These are phyloP conservation scores for Drosophila maculinotata DNA, from an alignment of 2,888 invertebrate species.

Conservation along the genomic window DNA sequence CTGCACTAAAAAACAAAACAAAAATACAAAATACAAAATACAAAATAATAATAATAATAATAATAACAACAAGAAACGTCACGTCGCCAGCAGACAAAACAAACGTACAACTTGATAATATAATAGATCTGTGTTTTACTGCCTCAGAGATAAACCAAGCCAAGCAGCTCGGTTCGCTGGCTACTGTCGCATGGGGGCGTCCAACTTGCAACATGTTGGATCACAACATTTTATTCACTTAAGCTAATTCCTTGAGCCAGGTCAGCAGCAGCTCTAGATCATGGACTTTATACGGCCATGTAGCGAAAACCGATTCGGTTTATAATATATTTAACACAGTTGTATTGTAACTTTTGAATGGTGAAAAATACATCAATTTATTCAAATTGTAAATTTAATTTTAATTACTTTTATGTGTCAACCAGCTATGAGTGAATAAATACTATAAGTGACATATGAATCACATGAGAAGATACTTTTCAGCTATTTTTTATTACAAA, in stretches of 20 bases:
- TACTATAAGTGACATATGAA: too few species aligned
- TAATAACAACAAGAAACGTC: conserved; percentile 32
- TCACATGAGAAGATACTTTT: too few species aligned
- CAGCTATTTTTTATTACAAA: too few species aligned
- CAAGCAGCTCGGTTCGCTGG: conserved; percentile 6
- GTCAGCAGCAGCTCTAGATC: conserved; percentile 39
- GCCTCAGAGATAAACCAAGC: conserved; percentile 14
- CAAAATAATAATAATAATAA: conserved; percentile 8
- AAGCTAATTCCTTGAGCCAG: conserved; percentile 30
- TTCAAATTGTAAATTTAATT: too few species aligned
- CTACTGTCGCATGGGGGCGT: conserved; percentile 50
- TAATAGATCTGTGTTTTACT: conserved; percentile 42
- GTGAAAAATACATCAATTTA: not conserved
- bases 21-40: too few species aligned
- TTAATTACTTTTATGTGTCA: too few species aligned
- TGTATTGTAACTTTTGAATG: not conserved
- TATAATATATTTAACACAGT: not conserved
- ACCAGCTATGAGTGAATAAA: too few species aligned
- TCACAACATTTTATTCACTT: not conserved
- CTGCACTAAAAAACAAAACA: conserved; percentile 22
- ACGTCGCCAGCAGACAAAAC: conserved; percentile 49
- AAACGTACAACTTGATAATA: conserved; percentile 59
- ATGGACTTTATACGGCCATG: conserved; percentile 18
- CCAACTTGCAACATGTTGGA: conserved; percentile 65
- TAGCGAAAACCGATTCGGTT: not conserved